Conservation (phyloP, 2,113 vertebrate species). For the Lipotes vexillifer region DNA sequence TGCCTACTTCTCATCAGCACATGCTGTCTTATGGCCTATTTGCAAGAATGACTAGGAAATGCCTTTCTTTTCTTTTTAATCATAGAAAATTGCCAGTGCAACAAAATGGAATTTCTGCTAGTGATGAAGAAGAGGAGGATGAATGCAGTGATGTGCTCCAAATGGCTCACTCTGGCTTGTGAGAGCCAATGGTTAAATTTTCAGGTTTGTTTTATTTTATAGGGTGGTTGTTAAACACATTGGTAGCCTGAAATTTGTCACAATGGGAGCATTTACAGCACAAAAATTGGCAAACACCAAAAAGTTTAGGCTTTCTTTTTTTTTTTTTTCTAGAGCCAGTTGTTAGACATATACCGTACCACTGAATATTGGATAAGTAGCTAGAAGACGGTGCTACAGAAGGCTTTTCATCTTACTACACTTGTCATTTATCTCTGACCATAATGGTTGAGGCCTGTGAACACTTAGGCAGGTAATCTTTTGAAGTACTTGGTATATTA, state of each 20-base stretch:
- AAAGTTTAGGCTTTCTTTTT: neutral
- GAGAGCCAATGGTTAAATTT: neutral
- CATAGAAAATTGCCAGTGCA: neutral
- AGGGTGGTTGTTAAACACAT: neutral
- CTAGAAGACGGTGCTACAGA: neutral
- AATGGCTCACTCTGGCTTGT: neutral
- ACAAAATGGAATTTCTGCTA: neutral
- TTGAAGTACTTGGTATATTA: neutral
- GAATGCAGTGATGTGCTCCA: neutral
- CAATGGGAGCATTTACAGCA: neutral
- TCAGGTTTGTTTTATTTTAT: neutral
- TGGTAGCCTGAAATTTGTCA: neutral
- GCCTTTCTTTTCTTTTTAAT: neutral
- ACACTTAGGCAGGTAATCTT: neutral
- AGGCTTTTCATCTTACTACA: neutral
- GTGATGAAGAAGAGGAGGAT: neutral
- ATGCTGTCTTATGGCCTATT: neutral
- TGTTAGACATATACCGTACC: neutral
- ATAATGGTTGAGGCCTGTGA: neutral
- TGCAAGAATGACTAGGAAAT: neutral
- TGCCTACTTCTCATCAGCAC: neutral
- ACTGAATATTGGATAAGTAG: neutral
- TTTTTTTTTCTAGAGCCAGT: neutral
- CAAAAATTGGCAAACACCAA: neutral
- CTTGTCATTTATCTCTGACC: neutral